A percentile compares a stretch with the other conserved stretches of the same genome.
These are phyloP conservation scores for Drosophila kanekoi DNA, from an alignment of 2,888 invertebrate genomes.

Conservation along the genomic window DNA sequence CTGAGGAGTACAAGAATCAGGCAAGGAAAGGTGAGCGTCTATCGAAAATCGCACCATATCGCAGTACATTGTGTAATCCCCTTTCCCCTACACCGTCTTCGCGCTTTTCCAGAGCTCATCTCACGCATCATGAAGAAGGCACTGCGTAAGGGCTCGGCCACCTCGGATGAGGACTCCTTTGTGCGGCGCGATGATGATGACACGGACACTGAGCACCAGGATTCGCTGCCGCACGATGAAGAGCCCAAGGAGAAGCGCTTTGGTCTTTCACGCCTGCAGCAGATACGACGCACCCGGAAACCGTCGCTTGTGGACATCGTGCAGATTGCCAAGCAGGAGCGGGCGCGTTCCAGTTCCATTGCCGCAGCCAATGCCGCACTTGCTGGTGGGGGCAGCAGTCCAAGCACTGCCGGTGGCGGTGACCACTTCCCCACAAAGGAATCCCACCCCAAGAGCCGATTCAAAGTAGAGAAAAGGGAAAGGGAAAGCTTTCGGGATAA, in stretches of 20 bases:
- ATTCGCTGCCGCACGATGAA: constrained; percentile 88
- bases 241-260: constrained; percentile 80
- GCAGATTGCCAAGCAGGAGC: constrained; percentile 81
- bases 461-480: constrained; percentile 74
- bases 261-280: constrained; percentile 76
- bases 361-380: constrained; percentile 43
- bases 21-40: constrained; percentile 82
- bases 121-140: constrained; percentile 85
- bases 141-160: constrained; percentile 87
- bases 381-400: constrained; percentile 37
- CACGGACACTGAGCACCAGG: constrained; percentile 90
- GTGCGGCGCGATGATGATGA: constrained; percentile 86
- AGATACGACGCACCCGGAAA: constrained; percentile 81
- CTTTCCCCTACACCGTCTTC: neutral
- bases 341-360: constrained; percentile 70
- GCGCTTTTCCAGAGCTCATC: constrained; percentile 76
- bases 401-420: constrained; percentile 16
- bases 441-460: constrained; percentile 78
- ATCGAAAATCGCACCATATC: neutral
- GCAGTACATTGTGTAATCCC: constrained; percentile 11
- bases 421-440: constrained; percentile 64
- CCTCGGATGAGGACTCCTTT: constrained; percentile 86
- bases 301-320: constrained; percentile 84
- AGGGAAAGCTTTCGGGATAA: constrained; percentile 59
- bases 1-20: constrained; percentile 84